Conservation (phyloP, 2,113 vertebrate genomes). For the Elephantulus edwardii region DNA sequence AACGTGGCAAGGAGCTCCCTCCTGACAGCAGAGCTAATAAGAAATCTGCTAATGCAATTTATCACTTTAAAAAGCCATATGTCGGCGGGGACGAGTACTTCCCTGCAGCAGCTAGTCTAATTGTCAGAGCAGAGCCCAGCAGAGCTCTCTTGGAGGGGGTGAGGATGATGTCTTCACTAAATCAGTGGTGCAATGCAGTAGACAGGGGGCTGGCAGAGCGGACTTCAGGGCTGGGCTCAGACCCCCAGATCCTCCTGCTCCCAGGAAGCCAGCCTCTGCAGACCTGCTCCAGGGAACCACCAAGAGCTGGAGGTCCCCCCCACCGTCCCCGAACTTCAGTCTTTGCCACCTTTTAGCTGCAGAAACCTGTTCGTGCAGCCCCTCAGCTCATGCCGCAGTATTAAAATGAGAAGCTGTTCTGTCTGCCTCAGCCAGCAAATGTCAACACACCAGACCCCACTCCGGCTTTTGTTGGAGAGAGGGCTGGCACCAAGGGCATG, state of each 20-base stretch:
- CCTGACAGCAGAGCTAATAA: slow-evolving; percentile 85
- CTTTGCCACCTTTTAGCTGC: not conserved
- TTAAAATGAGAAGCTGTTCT: slow-evolving; percentile 37
- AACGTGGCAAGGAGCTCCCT: slow-evolving; percentile 72
- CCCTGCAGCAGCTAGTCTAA: slow-evolving; percentile 83
- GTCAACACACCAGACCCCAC: not conserved
- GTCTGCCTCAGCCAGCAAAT: slow-evolving; percentile 2
- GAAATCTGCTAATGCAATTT: slow-evolving; percentile 86
- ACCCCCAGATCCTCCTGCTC: not conserved
- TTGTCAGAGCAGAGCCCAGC: slow-evolving; percentile 83
- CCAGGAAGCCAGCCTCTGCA: slow-evolving; percentile 1
- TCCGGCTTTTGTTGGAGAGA: not conserved
- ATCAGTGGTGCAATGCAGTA: slow-evolving; percentile 89
- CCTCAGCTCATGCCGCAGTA: slow-evolving; percentile 6
- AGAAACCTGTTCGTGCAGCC: not conserved
- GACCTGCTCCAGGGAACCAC: not conserved
- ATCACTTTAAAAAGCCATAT: slow-evolving; percentile 85
- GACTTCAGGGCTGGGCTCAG: not conserved
- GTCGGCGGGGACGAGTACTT: slow-evolving; percentile 74
- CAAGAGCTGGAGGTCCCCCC: not conserved
- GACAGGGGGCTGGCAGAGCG: slow-evolving; percentile 70
- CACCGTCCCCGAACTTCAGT: slow-evolving; percentile 29
- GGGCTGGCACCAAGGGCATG: not conserved
- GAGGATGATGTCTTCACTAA: slow-evolving; percentile 86
- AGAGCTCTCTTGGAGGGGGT: slow-evolving; percentile 82